Conservation (phyloP, 2,113 vertebrate species). For the Eptesicus fuscus region DNA sequence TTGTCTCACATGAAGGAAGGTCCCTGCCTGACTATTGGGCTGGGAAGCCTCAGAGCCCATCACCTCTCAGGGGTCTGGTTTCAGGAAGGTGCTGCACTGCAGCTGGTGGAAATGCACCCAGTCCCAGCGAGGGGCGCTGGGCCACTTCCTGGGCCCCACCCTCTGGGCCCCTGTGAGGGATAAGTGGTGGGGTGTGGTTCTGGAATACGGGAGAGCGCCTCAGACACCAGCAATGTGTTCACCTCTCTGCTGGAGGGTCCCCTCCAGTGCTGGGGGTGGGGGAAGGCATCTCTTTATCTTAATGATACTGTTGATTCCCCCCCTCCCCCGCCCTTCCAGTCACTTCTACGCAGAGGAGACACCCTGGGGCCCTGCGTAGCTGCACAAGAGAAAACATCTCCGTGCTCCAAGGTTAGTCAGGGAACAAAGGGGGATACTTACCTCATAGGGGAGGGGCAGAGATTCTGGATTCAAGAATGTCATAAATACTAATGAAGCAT, state of each 20-base stretch:
- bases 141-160: not conserved
- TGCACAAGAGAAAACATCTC: not conserved
- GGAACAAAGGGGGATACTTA: not conserved
- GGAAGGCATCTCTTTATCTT: not conserved
- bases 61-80: not conserved
- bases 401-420: not conserved
- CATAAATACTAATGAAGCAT: not conserved
- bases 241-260: not conserved
- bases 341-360: not conserved
- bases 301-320: not conserved
- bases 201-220: not conserved
- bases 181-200: not conserved
- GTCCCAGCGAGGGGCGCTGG: not conserved
- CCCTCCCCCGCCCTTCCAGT: accelerated
- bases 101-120: not conserved
- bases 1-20: not conserved
- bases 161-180: not conserved
- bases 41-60: not conserved
- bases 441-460: not conserved
- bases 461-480: not conserved
- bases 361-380: not conserved
- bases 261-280: not conserved
- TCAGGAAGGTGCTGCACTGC: not conserved
- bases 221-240: not conserved
- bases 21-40: not conserved